Evolutionary conservation across 2,797 vertebrate species (phyloP).

Genomic region (Amblyraja radiata): DNA sequence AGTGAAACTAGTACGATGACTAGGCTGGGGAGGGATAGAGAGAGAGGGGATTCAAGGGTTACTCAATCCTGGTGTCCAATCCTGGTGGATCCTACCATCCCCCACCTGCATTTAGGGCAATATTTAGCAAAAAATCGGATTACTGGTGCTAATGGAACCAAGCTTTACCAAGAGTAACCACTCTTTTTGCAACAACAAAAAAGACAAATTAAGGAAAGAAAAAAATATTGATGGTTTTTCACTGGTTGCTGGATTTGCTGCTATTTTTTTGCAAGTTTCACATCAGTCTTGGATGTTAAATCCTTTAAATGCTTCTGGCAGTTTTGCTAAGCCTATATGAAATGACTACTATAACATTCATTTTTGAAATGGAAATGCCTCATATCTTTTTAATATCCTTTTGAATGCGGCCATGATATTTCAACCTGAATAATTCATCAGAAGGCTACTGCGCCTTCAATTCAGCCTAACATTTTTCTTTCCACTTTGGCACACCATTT

Average conservation of each 20-base stretch:
- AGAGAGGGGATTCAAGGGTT: too few relatives aligned
- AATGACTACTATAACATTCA: background rate
- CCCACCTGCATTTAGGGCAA: background rate
- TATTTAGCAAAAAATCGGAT: background rate
- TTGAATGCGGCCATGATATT: background rate
- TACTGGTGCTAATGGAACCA: background rate
- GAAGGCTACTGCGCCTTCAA: background rate
- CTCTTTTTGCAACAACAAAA: background rate
- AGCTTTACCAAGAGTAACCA: background rate
- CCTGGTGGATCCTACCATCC: background rate
- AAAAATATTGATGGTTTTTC: background rate
- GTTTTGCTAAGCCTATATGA: background rate
- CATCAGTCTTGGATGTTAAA: background rate
- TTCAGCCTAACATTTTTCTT: background rate
- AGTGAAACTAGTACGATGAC: too few relatives aligned
- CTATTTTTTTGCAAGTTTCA: background rate
- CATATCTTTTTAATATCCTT: conserved; percentile 15
- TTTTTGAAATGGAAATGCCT: conserved; percentile 17
- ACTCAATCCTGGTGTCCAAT: background rate
- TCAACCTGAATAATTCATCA: conserved; percentile 20
- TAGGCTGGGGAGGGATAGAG: too few relatives aligned
- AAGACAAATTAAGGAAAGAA: background rate
- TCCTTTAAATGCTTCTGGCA: background rate
- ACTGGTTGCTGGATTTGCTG: background rate
- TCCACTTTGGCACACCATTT: background rate